phyloP scores from a whole-genome alignment of 1,140 invertebrate species.

The Drosophila eugracilis region DNA sequence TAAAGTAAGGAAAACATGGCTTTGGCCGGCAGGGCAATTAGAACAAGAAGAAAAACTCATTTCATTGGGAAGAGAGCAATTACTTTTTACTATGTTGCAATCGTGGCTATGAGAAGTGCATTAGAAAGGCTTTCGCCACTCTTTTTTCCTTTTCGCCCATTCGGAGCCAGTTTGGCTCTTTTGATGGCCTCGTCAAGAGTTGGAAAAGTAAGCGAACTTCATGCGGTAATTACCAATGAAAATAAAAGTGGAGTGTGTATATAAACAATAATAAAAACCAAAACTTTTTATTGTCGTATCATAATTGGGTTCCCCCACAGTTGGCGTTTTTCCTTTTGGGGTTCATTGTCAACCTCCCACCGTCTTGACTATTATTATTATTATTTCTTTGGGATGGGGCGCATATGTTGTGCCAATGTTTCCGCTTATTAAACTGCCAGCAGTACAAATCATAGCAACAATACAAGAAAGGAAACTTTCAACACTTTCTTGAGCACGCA shows the following conservation, averaged over 20 bases:
- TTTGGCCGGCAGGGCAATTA: slow-evolving; percentile 55
- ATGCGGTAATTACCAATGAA: slow-evolving; percentile 57
- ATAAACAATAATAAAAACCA: slow-evolving; percentile 45
- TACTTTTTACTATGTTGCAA: slow-evolving; percentile 35
- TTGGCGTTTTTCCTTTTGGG: slow-evolving; percentile 4
- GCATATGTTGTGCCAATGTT: slow-evolving; percentile 39
- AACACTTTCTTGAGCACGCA: slow-evolving; percentile 70
- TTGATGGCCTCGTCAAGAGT: slow-evolving; percentile 30
- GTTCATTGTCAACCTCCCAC: slow-evolving; percentile 22
- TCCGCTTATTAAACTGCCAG: slow-evolving; percentile 63
- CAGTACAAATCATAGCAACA: slow-evolving; percentile 36
- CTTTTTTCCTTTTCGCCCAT: slow-evolving; percentile 3
- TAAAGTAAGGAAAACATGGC: slow-evolving; percentile 16
- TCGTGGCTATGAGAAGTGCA: slow-evolving; percentile 19
- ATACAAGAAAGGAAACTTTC: slow-evolving; percentile 45
- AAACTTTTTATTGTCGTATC: slow-evolving; percentile 30
- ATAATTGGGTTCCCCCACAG: slow-evolving; percentile 28
- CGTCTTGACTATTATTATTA: not conserved
- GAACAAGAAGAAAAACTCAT: slow-evolving; percentile 64
- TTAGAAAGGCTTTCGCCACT: slow-evolving; percentile 40
- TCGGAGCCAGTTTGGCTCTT: slow-evolving; percentile 7
- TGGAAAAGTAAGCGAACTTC: slow-evolving; percentile 7
- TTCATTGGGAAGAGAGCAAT: slow-evolving; percentile 39
- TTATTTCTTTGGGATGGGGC: not conserved
- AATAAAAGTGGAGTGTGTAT: slow-evolving; percentile 48